Base-by-base conservation (phyloP, 2,888 invertebrate genomes). In the Notocelia uddmanniana region DNA sequence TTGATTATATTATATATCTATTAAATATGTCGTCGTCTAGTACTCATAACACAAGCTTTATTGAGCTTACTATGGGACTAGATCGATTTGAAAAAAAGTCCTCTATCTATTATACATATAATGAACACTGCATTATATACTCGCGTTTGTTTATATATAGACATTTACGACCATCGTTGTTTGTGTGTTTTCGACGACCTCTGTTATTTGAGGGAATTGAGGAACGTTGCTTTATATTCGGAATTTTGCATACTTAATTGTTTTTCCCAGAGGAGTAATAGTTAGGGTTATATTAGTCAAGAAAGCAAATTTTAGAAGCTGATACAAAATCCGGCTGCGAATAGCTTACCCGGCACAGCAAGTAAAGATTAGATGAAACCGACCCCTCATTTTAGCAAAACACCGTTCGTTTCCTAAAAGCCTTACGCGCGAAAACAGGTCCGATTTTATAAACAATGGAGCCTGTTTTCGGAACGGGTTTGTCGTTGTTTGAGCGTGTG, bases 401-500 rank as follows among this genome's bases (percentile, higher is more conserved):
- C 31, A 60, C 71, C 71, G 66, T 71, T 59, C 13, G 54, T 9
- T 72, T 62, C 72, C 60, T 68, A 68, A 68, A 71, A 71, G 45
- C 45, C 37, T 54, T 26, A 63, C 54, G 15, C 26, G 45, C 55
- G 26, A 54, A 50, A 72, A 68, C 72, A 57, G 60, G 67, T 72
- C 67, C 67, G 45, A 55, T 57, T 57, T 68, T 34, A 73, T 73
- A 73, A 73, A 73, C 73, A 73, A 73, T 50, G 48, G 58, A 68
- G 68, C 73, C 57, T 68, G 73, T 72, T 70, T 79, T 62, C 79
- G 79, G 79, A 83, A 82, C 88, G 83, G 86, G 87, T 88, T 87
- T 82, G 79, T 78, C 78, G 81, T 82, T 78, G 81, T 82, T 78
- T 79, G 80, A 81, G 78, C 80, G 86, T 84, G 90, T 89, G 85